phyloP scores from a whole-genome alignment of 2,113 vertebrate species.

The Chrysochloris asiatica region DNA sequence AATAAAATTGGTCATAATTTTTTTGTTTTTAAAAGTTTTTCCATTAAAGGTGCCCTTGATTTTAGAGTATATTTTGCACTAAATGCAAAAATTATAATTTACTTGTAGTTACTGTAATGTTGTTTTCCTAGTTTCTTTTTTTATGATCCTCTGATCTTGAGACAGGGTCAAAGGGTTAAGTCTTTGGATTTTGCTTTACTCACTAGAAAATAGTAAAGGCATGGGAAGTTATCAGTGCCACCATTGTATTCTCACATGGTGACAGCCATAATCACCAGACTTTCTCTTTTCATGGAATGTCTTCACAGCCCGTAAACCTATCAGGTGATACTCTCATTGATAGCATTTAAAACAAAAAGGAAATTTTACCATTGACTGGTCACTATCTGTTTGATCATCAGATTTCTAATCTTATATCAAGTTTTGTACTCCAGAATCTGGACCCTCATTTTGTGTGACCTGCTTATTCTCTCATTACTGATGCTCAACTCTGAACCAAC shows the following conservation, averaged over 20 bases:
- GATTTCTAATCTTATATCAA: neutral
- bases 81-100: neutral
- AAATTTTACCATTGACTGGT: neutral
- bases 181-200: neutral
- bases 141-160: neutral
- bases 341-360: neutral
- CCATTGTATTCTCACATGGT: constrained; percentile 29
- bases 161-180: neutral
- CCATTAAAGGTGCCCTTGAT: neutral
- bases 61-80: neutral
- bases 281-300: neutral
- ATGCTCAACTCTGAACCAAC: neutral
- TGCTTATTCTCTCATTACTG: neutral
- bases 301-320: neutral
- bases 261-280: neutral
- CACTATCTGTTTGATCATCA: neutral
- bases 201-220: neutral
- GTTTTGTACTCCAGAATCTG: neutral
- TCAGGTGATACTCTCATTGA: neutral
- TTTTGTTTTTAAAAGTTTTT: neutral
- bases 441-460: neutral
- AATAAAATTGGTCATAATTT: neutral
- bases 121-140: no score
- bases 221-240: constrained; percentile 17
- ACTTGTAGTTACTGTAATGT: no score